Base-by-base conservation (phyloP, 2,888 invertebrate genomes). In the Drosophila suboccidentalis region DNA sequence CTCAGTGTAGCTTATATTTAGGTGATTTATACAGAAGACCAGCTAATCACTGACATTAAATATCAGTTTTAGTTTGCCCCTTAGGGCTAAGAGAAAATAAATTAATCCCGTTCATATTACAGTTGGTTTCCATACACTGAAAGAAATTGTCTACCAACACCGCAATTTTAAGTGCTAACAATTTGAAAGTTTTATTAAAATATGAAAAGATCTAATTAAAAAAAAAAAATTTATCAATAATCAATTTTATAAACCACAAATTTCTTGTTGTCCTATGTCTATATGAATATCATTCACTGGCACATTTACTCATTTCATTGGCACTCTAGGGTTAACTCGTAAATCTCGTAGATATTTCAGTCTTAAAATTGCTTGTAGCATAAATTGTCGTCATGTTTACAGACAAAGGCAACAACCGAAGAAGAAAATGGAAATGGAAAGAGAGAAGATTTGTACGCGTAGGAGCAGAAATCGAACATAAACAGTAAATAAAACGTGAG, bases 371-470 rank as follows among this genome's bases (percentile, higher is more conserved):
- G 77, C 71, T 70, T 46, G 49, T 71, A 75, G 75, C 83, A 87
- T 83, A 87, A 83, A 87, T 87, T 85, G 80, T 82, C 67, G 61
- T 70, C 76, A 60, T 88, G 88, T 88, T 80, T 82, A 79, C 79
- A 78, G 57, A 46, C 43, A 46, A 38, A 78, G 57, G 49, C 43
- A 46, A 38, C 36, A 38, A 34, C 38, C 54, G 34, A 17, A n/a
- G 11, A 9, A 44, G 17, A 19, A 34, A n/a, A 55, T 19, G 15
- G 15, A 57, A 36, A 36, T 38, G 58, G 15, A 38, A 38, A 10
- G 15, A n/a, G 34, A 29, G 26, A 46, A 68, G 61, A 58, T 53
- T 49, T 69, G 49, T 51, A 22, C 51, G 34, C 15, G 39, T 62
- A 47, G 65, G 57, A 58, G 13, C 49, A 44, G 71, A 72, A 74